These are phyloP conservation scores for Tigriopus californicus DNA, from an alignment of 2,888 invertebrate genomes.

Conservation along the genomic window DNA sequence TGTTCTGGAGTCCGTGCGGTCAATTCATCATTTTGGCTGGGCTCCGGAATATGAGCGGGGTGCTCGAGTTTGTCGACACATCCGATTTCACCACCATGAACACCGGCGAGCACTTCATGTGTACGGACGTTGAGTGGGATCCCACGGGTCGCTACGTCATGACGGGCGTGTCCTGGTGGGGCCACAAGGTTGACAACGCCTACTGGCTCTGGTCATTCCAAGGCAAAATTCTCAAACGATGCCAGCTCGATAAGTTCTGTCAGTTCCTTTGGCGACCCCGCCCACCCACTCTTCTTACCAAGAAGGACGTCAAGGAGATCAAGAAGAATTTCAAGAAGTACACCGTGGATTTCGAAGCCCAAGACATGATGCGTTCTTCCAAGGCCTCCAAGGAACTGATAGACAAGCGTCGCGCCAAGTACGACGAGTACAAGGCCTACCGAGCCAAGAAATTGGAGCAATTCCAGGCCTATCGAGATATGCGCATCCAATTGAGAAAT, in stretches of 20 bases:
- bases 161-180: slow-evolving; percentile 85
- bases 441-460: slow-evolving; percentile 51
- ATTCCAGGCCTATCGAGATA: slow-evolving; percentile 55
- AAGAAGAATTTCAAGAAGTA: slow-evolving; percentile 95
- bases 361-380: slow-evolving; percentile 77
- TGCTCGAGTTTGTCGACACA: slow-evolving; percentile 84
- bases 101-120: slow-evolving; percentile 71
- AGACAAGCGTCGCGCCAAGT: slow-evolving; percentile 68
- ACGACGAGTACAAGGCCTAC: slow-evolving; percentile 68
- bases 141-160: slow-evolving; percentile 94
- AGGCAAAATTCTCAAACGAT: slow-evolving; percentile 50
- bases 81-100: slow-evolving; percentile 90
- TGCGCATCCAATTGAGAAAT: slow-evolving; percentile 48
- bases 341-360: slow-evolving; percentile 83
- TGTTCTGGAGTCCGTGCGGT: slow-evolving; percentile 90
- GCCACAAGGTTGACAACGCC: slow-evolving; percentile 72
- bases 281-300: slow-evolving; percentile 60
- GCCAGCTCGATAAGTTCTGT: slow-evolving; percentile 77
- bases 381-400: slow-evolving; percentile 53
- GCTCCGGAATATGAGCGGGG: slow-evolving; percentile 60
- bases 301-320: slow-evolving; percentile 72
- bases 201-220: slow-evolving; percentile 99
- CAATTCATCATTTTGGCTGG: slow-evolving; percentile 89
- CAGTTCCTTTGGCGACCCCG: slow-evolving; percentile 91
- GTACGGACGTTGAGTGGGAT: slow-evolving; percentile 96